Base-by-base conservation (phyloP, 2,113 vertebrate species). In the Chunga burmeisteri region DNA sequence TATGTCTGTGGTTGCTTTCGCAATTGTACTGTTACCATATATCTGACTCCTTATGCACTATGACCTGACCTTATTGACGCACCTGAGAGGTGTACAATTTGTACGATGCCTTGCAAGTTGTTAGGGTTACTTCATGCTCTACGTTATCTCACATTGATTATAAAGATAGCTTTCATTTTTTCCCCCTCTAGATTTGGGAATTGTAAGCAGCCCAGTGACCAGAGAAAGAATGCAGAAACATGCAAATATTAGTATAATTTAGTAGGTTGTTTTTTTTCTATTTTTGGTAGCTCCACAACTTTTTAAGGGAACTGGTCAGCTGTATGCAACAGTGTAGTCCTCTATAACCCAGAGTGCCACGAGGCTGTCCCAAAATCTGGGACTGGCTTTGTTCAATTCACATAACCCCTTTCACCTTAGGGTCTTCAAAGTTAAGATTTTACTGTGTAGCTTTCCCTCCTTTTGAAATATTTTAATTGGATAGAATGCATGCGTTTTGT, bases 121-220 rank as follows among this genome's bases (percentile, higher is more conserved):
- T 55, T 13, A 17, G 40, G 14, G 10, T 42, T 93, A 21, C 42
- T 72, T 49, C 0, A 0, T 58, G 27, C 7, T 61, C 55, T 6
- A 7, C 0, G 0, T 55, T 55, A 61, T 38, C 49, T 75, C 49
- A 15, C 1, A 1, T 6, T 50, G 22, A 32, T 91, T 87, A 52
- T 67, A 47, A 92, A 86, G 49, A 47, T n/a, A 53, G 42, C 16
- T 73, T 40, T n/a, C 1, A 11, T 6, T 44, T 68, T 82, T 81
- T 77, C 26, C 8, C 52, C 11, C 11, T 42, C 26, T 61, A 22
- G 16, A 27, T 32, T 32, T 79, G 12, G 32, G 27, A 72, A 62
- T 65, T 66, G 9, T 58, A 80, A 82, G 62, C 11, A 66, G 19
- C n/a, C 22, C 22, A 36, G 13, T 12, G 20, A 17, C 18, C 10